Percentiles rank a stretch among this genome's conserved stretches.
phyloP scores from a whole-genome alignment of 2,888 invertebrate species.

The Sinodicranocentrus sp. region DNA sequence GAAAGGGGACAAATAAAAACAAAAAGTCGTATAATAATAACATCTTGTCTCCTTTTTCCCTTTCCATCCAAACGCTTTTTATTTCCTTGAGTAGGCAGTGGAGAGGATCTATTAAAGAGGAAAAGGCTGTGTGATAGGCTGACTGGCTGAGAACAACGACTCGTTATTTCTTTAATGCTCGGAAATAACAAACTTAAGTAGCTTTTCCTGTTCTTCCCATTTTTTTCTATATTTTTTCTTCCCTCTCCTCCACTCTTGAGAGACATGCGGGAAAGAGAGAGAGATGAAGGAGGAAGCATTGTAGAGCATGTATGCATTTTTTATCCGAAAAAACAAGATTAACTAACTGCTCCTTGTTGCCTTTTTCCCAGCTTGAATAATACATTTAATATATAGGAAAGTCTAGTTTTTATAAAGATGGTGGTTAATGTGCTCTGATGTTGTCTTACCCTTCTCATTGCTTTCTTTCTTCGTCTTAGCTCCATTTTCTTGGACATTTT shows the following conservation, averaged over 20 bases:
- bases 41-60: slow-evolving; percentile 18
- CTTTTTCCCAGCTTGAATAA: slow-evolving; percentile 32
- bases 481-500: slow-evolving; percentile 18
- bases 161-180: slow-evolving; percentile 48
- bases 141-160: slow-evolving; percentile 27
- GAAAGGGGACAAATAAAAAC: slow-evolving; percentile 16
- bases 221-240: slow-evolving; percentile 20
- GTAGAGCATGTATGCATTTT: background rate
- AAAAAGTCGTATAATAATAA: slow-evolving; percentile 28
- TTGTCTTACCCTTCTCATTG: slow-evolving; percentile 13
- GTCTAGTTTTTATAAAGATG: slow-evolving; percentile 21
- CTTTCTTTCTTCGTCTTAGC: background rate
- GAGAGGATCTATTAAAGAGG: slow-evolving; percentile 7
- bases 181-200: slow-evolving; percentile 59
- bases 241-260: background rate
- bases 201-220: slow-evolving; percentile 55
- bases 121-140: slow-evolving; percentile 9
- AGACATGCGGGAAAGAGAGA: background rate
- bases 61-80: slow-evolving; percentile 6
- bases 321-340: slow-evolving; percentile 11
- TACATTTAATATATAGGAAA: background rate
- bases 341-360: slow-evolving; percentile 12
- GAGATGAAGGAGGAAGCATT: background rate
- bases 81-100: background rate
- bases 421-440: slow-evolving; percentile 37